These are phyloP conservation scores for Odontamblyopus rebecca DNA, from an alignment of 2,797 vertebrate species.

Conservation along the genomic window DNA sequence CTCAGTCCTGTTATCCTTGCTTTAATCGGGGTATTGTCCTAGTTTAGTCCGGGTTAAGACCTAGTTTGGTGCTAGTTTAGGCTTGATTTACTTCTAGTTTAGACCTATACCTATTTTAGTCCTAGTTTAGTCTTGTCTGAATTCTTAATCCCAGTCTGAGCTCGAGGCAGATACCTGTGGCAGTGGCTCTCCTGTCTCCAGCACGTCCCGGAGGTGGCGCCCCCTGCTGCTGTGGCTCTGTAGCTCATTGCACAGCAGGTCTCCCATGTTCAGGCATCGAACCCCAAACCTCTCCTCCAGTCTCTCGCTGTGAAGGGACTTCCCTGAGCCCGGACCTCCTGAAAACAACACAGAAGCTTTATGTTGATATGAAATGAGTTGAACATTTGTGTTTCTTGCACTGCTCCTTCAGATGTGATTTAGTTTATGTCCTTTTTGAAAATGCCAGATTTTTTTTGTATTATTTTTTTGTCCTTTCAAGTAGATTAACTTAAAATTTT, in stretches of 20 bases:
- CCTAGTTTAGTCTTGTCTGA: neutral
- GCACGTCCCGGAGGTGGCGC: slow-evolving; percentile 79
- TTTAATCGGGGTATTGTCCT: no score
- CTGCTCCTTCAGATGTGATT: no score
- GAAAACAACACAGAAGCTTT: neutral
- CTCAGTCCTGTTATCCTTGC: no score
- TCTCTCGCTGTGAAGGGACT: slow-evolving; percentile 85
- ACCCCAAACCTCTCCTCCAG: slow-evolving; percentile 86
- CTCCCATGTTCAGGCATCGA: slow-evolving; percentile 73
- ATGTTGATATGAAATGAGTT: no score
- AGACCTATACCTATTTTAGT: neutral
- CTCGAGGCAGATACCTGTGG: slow-evolving; percentile 74
- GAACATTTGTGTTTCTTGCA: no score
- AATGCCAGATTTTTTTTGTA: no score
- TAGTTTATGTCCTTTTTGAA: no score
- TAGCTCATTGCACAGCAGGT: slow-evolving; percentile 84
- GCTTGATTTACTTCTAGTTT: neutral
- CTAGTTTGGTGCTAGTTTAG: neutral
- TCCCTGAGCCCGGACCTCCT: slow-evolving; percentile 92
- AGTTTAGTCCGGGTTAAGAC: neutral
- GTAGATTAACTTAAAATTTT: no score
- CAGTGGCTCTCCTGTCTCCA: slow-evolving; percentile 83
- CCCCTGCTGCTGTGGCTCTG: slow-evolving; percentile 83
- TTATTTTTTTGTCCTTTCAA: no score
- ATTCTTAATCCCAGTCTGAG: neutral